Evolutionary conservation across 1,140 invertebrate genomes (phyloP), one percentile per base, ranked within the genome.

Genomic region (Drosophila kohkoa): DNA sequence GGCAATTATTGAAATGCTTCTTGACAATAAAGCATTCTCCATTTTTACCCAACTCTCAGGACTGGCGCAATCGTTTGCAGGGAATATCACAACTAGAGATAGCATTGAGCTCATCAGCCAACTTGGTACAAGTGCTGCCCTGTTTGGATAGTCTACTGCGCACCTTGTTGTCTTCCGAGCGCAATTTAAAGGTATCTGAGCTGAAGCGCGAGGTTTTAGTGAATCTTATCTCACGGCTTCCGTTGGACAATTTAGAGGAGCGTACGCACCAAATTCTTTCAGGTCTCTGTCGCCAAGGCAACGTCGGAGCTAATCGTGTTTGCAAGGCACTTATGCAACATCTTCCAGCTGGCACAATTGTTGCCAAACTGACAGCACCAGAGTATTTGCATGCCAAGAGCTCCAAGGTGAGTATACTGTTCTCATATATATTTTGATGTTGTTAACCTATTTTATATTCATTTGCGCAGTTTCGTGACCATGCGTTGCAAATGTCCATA

Each of bases 401-500:
- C 74, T 93, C 95, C 2, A 95, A 94, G 92, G 94, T 94, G 69
- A 67, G 41, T 10, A 6, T 16, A 32, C 30, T 32, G 30, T 32
- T 32, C 30, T 32, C 30, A 32, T 8, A 32, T 32, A 32, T 38
- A 10, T 10, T 3, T 38, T 10, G 10, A 38, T 2, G 35, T 38
- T 38, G 6, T 32, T 32, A 1, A 5, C 5, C 32, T 15, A 32
- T 54, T 1, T 30, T n/a, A 25, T 13, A 52, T 6, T 30, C 10
- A 25, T 51, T n/a, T 10, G 8, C 11, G 4, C 11, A 96, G 94
- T 94, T 96, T 57, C 93, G 96, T 69, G 96, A 97, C 93, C 96
- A 97, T 81, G 94, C 96, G 1, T 88, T 97, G 15, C 96, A 97
- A 90, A 94, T 96, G 69, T 93, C 97, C 20, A 96, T 97, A 70